These are phyloP conservation scores for Neuroscelio doddi DNA, from an alignment of 2,888 invertebrate species.

Conservation along the genomic window DNA sequence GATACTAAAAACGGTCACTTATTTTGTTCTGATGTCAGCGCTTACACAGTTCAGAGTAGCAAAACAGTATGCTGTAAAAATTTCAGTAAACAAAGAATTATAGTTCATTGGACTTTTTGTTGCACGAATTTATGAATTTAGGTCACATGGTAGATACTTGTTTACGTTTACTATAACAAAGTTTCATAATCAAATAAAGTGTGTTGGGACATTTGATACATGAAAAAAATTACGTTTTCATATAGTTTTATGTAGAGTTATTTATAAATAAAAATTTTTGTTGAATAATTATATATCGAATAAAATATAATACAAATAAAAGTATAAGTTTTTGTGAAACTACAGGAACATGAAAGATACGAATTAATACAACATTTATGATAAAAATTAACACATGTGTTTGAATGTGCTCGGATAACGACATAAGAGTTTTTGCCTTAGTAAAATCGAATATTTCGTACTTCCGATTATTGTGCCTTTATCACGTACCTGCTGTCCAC, in stretches of 20 bases:
- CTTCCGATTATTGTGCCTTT: constrained; percentile 33
- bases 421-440: constrained; percentile 16
- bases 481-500: constrained; percentile 26
- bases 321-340: no score
- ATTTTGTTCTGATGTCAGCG: constrained; percentile 17
- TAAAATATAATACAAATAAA: neutral
- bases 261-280: no score
- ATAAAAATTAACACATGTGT: constrained; percentile 15
- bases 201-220: neutral
- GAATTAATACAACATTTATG: constrained; percentile 25
- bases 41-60: constrained; percentile 14
- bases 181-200: constrained; percentile 12
- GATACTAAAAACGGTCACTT: constrained; percentile 25
- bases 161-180: constrained; percentile 11
- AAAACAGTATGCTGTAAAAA: constrained; percentile 10
- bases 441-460: constrained; percentile 35
- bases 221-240: no score
- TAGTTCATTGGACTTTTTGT: constrained; percentile 26
- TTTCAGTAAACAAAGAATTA: constrained; percentile 26
- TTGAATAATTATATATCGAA: no score
- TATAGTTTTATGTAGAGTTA: no score
- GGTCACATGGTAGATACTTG: constrained; percentile 15
- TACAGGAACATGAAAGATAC: constrained; percentile 16
- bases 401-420: constrained; percentile 14
- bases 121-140: constrained; percentile 20